Base-by-base conservation (phyloP, 2,113 vertebrate species). In the Limanda limanda region DNA sequence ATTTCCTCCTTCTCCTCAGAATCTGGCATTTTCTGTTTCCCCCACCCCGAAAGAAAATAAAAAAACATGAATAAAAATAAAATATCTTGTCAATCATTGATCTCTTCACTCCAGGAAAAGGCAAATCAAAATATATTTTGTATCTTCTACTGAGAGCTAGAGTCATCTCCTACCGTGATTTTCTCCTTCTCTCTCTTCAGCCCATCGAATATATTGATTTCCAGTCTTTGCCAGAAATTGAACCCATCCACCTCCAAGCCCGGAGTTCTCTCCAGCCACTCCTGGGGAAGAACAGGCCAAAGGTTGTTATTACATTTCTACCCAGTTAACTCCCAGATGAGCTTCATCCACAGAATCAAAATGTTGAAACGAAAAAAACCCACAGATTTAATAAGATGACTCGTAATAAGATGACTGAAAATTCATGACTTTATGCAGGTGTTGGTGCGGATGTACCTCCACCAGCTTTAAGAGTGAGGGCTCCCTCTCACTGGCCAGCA, bases 231-330 rank as follows among this genome's bases (percentile, higher is more conserved):
- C 97, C 97, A 99, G 92, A 99, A 99, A 92, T 98, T 96, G 94
- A 99, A 99, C 76, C 95, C 96, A 79, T 95, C 92, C 59, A 86
- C 88, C 2, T 98, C 95, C 10, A 99, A 93, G 60, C 98, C 97
- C 0, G 97, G 98, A 73, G 97, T 99, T 92, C 97, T 96, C 94
- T 98, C 97, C 78, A 99, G 93, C 98, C 98, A 99, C 86, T 96
- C 93, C 98, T 99, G 79, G 87, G 87, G 88, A 85, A 71, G 1
- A 82, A 76, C 17, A 84, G 21, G 11, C 17, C 20, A 40, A 31
- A 31, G 62, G 25, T 65, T 60, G 79, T 62, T 42, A 70, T 57
- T 68, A 73, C 56, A 11, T 66, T 71, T n/a, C 18, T 71, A 45
- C 45, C 5, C 58, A 63, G 48, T 6, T 64, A 47, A 70, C 47